Evolutionary conservation across 2,888 invertebrate species (phyloP), one percentile per base, ranked within the genome.

Genomic region (Drosophila atripex): DNA sequence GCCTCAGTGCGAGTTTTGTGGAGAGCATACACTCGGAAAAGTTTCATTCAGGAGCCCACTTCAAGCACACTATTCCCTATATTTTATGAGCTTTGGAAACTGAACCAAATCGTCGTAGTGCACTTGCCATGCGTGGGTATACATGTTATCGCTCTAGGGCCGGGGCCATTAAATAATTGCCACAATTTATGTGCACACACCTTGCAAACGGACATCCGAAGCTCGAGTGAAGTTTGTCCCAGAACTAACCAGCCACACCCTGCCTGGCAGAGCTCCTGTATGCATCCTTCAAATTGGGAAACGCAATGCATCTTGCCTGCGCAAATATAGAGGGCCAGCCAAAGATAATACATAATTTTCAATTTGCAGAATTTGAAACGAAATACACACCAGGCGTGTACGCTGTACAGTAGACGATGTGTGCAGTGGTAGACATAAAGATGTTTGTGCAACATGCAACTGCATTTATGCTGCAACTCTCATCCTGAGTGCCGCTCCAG

Each of bases 341-440:
- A 84, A 78, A 80, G 85, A 83, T 87, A 86, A 78, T 79, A 80
- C 83, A 80, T 83, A 78, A 83, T 86, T 80, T 77, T 72, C 76
- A 75, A 57, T 73, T 64, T 73, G 74, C 56, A 53, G 56, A 54
- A 71, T 46, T 66, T 58, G 45, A 68, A 70, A 66, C 61, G 41
- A 69, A 70, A 66, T 75, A 73, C 50, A 57, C 52, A 56, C 47
- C 53, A 41, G 16, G 16, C 41, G 9, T 52, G 47, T 32, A 39
- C 12, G 18, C 14, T 41, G 21, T 11, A 21, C 16, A 41, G 28
- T 23, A 18, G 18, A 61, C n/a, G 52, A 23, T 28, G 55, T 28
- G 57, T 50, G 18, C 54, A 45, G n/a, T 28, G 25, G 28, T 21
- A 21, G 30, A 60, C 47, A 60, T 23, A 21, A 60, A 47, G 58